Conservation (phyloP, 2,888 invertebrate species). For the Priocnemis perturbator region DNA sequence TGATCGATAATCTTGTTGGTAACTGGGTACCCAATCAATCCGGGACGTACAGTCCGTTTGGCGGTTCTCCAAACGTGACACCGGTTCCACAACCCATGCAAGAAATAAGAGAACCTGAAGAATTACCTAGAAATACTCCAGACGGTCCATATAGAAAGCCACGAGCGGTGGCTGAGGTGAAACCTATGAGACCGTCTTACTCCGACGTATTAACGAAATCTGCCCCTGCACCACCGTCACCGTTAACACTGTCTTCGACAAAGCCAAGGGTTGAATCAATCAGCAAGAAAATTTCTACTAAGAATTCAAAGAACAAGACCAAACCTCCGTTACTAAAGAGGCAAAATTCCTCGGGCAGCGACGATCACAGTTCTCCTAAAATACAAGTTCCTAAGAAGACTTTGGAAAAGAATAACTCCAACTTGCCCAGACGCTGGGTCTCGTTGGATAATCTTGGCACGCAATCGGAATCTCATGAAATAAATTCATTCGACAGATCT, state of each 20-base stretch:
- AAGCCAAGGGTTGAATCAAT: conserved; percentile 73
- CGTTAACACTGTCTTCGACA: conserved; percentile 60
- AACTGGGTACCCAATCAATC: conserved; percentile 85
- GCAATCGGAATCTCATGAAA: conserved; percentile 63
- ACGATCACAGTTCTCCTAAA: conserved; percentile 74
- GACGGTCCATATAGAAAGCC: conserved; percentile 76
- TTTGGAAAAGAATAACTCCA: conserved; percentile 72
- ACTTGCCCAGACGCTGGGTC: conserved; percentile 75
- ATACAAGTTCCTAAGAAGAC: conserved; percentile 68
- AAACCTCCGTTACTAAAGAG: conserved; percentile 76
- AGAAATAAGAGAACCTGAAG: conserved; percentile 60
- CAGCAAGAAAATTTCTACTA: conserved; percentile 73
- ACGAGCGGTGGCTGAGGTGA: conserved; percentile 89
- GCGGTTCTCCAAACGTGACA: conserved; percentile 74
- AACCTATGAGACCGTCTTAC: conserved; percentile 91
- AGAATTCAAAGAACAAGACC: conserved; percentile 71
- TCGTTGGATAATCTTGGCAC: conserved; percentile 72
- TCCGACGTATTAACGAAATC: conserved; percentile 89
- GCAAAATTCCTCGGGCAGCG: conserved; percentile 78
- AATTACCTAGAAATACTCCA: conserved; percentile 57
- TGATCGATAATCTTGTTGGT: conserved; percentile 84
- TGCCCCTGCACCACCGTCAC: conserved; percentile 72
- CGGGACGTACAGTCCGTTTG: conserved; percentile 86
- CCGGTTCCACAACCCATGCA: conserved; percentile 60
- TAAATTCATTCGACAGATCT: conserved; percentile 63